These are phyloP conservation scores for Microtus richardsoni DNA, from an alignment of 2,113 vertebrate species.

Conservation along the genomic window DNA sequence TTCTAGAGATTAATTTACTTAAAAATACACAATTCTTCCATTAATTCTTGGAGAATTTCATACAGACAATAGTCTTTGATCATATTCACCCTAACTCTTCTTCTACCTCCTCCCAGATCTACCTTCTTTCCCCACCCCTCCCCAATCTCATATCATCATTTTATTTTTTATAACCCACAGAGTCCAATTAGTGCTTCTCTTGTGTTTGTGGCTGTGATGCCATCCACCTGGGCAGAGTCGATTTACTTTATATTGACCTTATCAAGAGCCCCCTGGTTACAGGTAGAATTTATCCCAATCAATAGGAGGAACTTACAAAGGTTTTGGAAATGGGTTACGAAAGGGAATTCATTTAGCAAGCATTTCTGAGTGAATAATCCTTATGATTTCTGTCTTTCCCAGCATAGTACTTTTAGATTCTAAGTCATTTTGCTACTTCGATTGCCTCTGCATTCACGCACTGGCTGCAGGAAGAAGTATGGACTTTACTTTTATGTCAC, in stretches of 20 bases:
- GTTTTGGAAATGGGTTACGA: slow-evolving; percentile 37
- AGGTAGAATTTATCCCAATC: background rate
- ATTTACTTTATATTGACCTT: background rate
- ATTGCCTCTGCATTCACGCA: background rate
- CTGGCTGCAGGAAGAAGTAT: background rate
- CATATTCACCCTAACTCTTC: background rate
- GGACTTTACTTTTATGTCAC: background rate
- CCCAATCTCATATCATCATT: background rate
- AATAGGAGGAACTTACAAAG: background rate
- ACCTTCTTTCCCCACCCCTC: background rate
- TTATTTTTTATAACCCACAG: background rate
- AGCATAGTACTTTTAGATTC: background rate
- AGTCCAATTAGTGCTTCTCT: background rate
- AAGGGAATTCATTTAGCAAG: slow-evolving; percentile 25
- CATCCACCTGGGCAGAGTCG: background rate
- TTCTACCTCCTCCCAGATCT: background rate
- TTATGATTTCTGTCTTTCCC: slow-evolving; percentile 46
- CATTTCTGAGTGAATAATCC: background rate
- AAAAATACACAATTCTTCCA: background rate
- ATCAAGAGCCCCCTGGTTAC: background rate
- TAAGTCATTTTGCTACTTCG: background rate
- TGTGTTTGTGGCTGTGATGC: background rate
- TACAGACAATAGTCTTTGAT: background rate
- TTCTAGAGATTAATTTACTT: background rate
- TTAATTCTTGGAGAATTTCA: background rate